Evolutionary conservation across 2,888 invertebrate species (phyloP).

Genomic region (Netelia inedita): DNA sequence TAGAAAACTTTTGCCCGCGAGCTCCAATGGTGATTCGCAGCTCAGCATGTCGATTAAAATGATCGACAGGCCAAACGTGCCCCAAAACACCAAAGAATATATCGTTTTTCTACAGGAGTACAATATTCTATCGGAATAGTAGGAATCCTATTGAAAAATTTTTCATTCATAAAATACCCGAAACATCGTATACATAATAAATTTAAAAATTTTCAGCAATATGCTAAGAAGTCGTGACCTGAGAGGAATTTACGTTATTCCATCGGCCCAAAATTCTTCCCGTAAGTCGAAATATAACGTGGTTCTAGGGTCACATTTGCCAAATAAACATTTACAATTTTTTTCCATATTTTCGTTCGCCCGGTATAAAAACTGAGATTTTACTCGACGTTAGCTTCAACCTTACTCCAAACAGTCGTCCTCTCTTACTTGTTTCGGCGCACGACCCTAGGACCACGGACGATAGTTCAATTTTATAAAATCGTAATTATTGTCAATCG

Average conservation of each 20-base stretch:
- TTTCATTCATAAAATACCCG: conserved; percentile 9
- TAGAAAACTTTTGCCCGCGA: conserved; percentile 87
- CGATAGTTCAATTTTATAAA: neutral
- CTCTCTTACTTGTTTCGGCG: too few relatives aligned
- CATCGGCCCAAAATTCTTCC: conserved; percentile 93
- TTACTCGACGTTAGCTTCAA: too few relatives aligned
- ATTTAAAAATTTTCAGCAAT: conserved; percentile 88
- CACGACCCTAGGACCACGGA: too few relatives aligned
- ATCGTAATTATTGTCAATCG: conserved; percentile 20
- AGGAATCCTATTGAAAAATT: conserved; percentile 67
- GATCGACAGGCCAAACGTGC: conserved; percentile 86
- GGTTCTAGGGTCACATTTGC: neutral
- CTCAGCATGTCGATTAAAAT: conserved; percentile 88
- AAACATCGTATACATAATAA: neutral
- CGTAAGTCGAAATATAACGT: conserved; percentile 87
- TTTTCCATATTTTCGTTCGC: too few relatives aligned
- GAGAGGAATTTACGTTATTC: conserved; percentile 96
- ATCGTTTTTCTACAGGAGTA: conserved; percentile 95
- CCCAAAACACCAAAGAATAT: conserved; percentile 88
- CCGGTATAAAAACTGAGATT: too few relatives aligned
- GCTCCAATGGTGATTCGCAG: conserved; percentile 86
- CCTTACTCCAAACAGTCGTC: too few relatives aligned
- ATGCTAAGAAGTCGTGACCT: conserved; percentile 94
- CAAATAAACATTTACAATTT: too few relatives aligned
- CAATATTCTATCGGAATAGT: conserved; percentile 97